These are phyloP conservation scores for Drosophila oshimai DNA, from an alignment of 1,140 invertebrate species.

Conservation along the genomic window DNA sequence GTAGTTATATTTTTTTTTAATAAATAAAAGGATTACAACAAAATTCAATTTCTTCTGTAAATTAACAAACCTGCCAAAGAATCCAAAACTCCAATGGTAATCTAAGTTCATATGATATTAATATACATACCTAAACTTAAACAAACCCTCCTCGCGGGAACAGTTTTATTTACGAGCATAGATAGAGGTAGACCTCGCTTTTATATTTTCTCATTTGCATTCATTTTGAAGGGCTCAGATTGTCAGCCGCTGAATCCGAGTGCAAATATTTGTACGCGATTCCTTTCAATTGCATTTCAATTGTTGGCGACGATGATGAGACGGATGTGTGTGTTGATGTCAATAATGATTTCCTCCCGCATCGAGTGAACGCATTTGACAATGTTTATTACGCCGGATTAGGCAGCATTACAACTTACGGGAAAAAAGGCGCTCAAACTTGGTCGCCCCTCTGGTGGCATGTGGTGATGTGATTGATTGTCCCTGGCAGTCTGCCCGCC, in stretches of 20 bases:
- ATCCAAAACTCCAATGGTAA: too few relatives aligned
- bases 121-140: too few relatives aligned
- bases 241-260: conserved; percentile 54
- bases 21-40: too few relatives aligned
- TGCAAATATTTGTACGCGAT: conserved; percentile 73
- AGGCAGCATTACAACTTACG: conserved; percentile 74
- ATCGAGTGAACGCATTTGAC: conserved; percentile 52
- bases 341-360: conserved; percentile 55
- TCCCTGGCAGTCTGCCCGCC: neutral
- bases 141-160: too few relatives aligned
- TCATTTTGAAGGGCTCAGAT: conserved; percentile 22
- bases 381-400: conserved; percentile 80
- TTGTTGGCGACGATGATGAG: conserved; percentile 42
- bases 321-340: conserved; percentile 18
- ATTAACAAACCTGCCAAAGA: too few relatives aligned
- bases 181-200: neutral
- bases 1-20: too few relatives aligned
- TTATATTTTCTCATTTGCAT: conserved; percentile 18
- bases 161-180: neutral
- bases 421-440: conserved; percentile 7
- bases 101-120: too few relatives aligned
- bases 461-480: conserved; percentile 70
- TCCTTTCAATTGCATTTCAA: conserved; percentile 79
- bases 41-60: too few relatives aligned
- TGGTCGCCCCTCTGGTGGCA: conserved; percentile 39